Conservation (phyloP, 2,888 invertebrate genomes). For the Zelleria hepariella region DNA sequence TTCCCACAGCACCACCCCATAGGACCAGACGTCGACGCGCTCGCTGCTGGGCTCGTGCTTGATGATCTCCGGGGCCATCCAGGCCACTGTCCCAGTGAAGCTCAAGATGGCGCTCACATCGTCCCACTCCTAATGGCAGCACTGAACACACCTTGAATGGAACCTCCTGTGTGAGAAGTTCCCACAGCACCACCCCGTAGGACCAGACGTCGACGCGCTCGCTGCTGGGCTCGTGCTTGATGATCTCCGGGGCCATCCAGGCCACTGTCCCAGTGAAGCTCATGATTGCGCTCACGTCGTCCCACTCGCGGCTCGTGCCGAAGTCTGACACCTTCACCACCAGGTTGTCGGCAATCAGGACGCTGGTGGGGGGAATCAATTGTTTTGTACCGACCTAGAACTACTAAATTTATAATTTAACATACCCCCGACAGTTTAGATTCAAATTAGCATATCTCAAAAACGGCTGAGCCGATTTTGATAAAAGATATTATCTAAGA, state of each 20-base stretch:
- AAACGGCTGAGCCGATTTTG: too few species aligned
- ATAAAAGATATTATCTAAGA: too few species aligned
- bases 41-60: constrained; percentile 97
- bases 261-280: constrained; percentile 97
- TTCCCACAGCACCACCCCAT: constrained; percentile 98
- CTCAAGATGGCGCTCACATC: constrained; percentile 96
- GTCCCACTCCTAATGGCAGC: constrained; percentile 90
- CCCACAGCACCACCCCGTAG: constrained; percentile 98
- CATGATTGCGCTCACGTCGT: constrained; percentile 96
- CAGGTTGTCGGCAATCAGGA: constrained; percentile 85
- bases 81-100: constrained; percentile 97
- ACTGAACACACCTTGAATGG: constrained; percentile 76
- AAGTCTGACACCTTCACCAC: constrained; percentile 97
- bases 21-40: constrained; percentile 99
- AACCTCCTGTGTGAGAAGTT: constrained; percentile 93
- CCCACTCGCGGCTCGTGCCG: constrained; percentile 95
- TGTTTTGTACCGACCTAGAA: neutral
- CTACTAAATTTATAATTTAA: neutral
- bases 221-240: constrained; percentile 95
- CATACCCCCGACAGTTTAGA: too few species aligned
- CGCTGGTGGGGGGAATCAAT: constrained; percentile 59
- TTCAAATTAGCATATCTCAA: too few species aligned
- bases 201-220: constrained; percentile 99
- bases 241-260: constrained; percentile 99
- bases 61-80: constrained; percentile 99